Evolutionary conservation across 2,888 invertebrate species (phyloP), one percentile per base, ranked within the genome.

Genomic region (Baccha elongata): DNA sequence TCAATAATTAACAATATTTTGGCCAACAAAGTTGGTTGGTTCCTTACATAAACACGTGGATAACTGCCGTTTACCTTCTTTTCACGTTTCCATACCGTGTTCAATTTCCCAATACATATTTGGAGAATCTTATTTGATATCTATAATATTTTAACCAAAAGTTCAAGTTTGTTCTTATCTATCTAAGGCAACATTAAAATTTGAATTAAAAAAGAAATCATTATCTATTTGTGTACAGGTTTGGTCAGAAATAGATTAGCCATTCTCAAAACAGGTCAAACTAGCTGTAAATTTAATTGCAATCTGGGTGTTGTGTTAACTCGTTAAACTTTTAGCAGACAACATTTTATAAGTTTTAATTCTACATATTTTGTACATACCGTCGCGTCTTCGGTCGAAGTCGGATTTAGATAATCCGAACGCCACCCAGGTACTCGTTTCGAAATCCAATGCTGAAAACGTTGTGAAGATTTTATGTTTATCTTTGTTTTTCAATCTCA

Each of bases 301-400:
- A 35, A 53, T 53, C 53, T 53, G 21, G 23, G 40, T 17, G 40
- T 26, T 15, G 21, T 11, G 23, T 40, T 8, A 7, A n/a, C 8
- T 32, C 8, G 23, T 55, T 37, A 23, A 58, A 58, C 15, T 23
- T 58, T 58, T 58, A 40, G 11, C 15, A 58, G 58, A 58, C 40
- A 58, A 26, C 40, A 40, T 53, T n/a, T n/a, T 21, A 58, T 58
- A 15, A 40, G 40, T 40, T 40, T 37, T 5, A 23, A 23, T 23
- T 23, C 7, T 17, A 23, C 11, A 40, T 19, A 19, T 17, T 1
- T 23, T 15, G 15, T 32, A 32, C 52, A 23, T 40, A 26, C 40
- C 40, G 5, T 58, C 7, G 13, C 40, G 5, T 58, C 7, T 8
- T 35, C 23, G 23, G 23, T 4, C 23, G 5, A 23, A 23, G 35